phyloP scores from a whole-genome alignment of 1,140 invertebrate genomes.

The Lordiphosa mommai region DNA sequence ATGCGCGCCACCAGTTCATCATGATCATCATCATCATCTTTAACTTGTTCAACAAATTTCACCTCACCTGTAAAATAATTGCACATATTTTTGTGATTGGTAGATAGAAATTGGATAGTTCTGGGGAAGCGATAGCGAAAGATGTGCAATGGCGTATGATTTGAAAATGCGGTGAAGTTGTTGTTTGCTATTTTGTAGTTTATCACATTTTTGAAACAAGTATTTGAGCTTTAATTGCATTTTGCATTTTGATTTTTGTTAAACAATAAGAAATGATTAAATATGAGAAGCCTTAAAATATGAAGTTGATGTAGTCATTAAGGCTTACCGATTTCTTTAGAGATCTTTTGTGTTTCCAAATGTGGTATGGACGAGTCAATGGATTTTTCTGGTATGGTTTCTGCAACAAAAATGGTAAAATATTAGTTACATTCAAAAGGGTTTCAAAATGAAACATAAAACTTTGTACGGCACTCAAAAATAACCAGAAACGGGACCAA shows the following conservation, averaged over 20 bases:
- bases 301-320: background rate
- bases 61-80: conserved; percentile 73
- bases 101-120: conserved; percentile 60
- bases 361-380: conserved; percentile 33
- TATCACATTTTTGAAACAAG: no score
- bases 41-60: conserved; percentile 64
- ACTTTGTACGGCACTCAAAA: conserved; percentile 1
- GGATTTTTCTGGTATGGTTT: conserved; percentile 55
- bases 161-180: conserved; percentile 54
- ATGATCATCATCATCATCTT: conserved; percentile 42
- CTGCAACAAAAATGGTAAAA: conserved; percentile 47
- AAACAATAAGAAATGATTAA: conserved; percentile 16
- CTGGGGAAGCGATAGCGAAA: conserved; percentile 34
- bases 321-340: conserved; percentile 46
- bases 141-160: conserved; percentile 33
- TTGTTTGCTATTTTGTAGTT: conserved; percentile 33
- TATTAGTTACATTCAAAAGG: conserved; percentile 18
- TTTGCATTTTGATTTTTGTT: conserved; percentile 46
- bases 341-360: conserved; percentile 29
- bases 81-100: conserved; percentile 54
- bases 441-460: conserved; percentile 34
- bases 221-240: conserved; percentile 70
- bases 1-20: conserved; percentile 59
- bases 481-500: no score
- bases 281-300: conserved; percentile 31